Evolutionary conservation across 2,113 vertebrate species (phyloP), one percentile per base, ranked within the genome.

Genomic region (Oryzias celebensis): DNA sequence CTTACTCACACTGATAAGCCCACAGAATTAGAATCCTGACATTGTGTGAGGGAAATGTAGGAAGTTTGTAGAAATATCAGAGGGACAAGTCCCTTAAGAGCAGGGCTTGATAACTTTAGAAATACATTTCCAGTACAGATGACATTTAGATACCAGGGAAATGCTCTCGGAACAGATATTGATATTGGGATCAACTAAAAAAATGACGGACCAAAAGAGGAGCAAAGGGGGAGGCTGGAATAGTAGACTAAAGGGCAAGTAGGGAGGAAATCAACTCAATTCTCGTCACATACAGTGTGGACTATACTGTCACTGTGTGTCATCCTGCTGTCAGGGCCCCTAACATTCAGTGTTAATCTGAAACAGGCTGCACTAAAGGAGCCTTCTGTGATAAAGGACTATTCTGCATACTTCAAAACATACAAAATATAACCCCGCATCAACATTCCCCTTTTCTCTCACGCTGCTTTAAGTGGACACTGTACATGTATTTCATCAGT

Each of bases 131-230:
- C 65, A 49, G 70, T 71, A 64, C 58, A 85, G 81, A 84, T 85
- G 78, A 63, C 78, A 86, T 63, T 7, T 2, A 28, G 62, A 68
- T 66, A 42, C 60, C 26, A 7, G 75, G 73, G 67, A 83, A 77
- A 71, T 36, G 56, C 70, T 43, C 60, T 66, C 50, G 26, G 73
- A 56, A 41, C 69, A 55, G 60, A 82, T 90, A 79, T 85, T 88
- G 82, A 88, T 78, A 73, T 52, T 84, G 69, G 52, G 77, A 86
- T 82, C 66, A 84, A 75, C 82, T 36, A 53, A 71, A 65, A 20
- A 79, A 75, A 77, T 65, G 74, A 77, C 68, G 59, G 53, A 78
- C 70, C 64, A 61, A 74, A 77, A 36, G 36, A 12, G 77, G 75
- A 23, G 70, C 78, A 58, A 62, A 45, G 50, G 13, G 23, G 47